These are phyloP conservation scores for human DNA, from an alignment of 2,113 vertebrate species.

Conservation along the genomic window GRCh38 chr7:32673001-32673500, in stretches of 20 bases:
- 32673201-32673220: background rate
- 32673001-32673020: background rate
- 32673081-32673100: too few species aligned
- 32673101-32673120: background rate
- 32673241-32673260: background rate
- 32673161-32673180: background rate
- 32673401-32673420: background rate
- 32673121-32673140: background rate
- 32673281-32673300: background rate
- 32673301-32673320: background rate
- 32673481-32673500: background rate
- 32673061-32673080: background rate
- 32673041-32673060: background rate
- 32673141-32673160: background rate
- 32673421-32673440: background rate
- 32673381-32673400: background rate
- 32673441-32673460: background rate
- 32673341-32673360: background rate
- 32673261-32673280: too few species aligned
- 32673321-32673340: background rate
- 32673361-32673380: background rate
- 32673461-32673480: background rate
- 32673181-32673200: background rate
- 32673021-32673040: slow-evolving; percentile 6
- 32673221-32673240: background rate